Evolutionary conservation across 2,888 invertebrate species (phyloP).

Genomic region (Meteorus cinctellus): DNA sequence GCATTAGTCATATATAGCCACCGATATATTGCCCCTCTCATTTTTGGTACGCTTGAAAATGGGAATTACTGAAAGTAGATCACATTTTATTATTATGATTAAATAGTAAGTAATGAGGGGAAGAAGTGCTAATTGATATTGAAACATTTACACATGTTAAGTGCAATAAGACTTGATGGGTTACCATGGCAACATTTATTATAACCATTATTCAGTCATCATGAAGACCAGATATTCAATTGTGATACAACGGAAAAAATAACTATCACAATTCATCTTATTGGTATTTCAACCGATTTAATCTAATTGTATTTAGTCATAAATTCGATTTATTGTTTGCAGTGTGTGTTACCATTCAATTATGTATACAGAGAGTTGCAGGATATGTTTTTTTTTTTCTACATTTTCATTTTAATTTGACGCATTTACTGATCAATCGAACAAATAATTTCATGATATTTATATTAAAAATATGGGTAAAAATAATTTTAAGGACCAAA

Average conservation of each 20-base stretch:
- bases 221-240: conserved; percentile 59
- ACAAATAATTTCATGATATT: conserved; percentile 26
- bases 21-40: conserved; percentile 6
- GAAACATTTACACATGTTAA: conserved; percentile 59
- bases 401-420: neutral
- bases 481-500: conserved; percentile 71
- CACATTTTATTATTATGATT: conserved; percentile 15
- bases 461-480: conserved; percentile 30
- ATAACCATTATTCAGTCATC: conserved; percentile 62
- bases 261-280: conserved; percentile 29
- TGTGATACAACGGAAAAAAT: conserved; percentile 43
- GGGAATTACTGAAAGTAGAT: conserved; percentile 11
- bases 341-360: conserved; percentile 17
- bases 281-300: conserved; percentile 16
- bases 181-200: conserved; percentile 64
- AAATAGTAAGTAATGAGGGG: conserved; percentile 43
- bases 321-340: conserved; percentile 12
- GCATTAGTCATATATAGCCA: conserved; percentile 19
- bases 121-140: conserved; percentile 49
- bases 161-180: conserved; percentile 69
- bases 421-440: conserved; percentile 33
- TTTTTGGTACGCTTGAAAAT: conserved; percentile 17
- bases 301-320: conserved; percentile 25
- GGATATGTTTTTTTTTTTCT: neutral
- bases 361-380: neutral